These are phyloP conservation scores for Amblyteles armatorius DNA, from an alignment of 2,888 invertebrate genomes.

Conservation along the genomic window DNA sequence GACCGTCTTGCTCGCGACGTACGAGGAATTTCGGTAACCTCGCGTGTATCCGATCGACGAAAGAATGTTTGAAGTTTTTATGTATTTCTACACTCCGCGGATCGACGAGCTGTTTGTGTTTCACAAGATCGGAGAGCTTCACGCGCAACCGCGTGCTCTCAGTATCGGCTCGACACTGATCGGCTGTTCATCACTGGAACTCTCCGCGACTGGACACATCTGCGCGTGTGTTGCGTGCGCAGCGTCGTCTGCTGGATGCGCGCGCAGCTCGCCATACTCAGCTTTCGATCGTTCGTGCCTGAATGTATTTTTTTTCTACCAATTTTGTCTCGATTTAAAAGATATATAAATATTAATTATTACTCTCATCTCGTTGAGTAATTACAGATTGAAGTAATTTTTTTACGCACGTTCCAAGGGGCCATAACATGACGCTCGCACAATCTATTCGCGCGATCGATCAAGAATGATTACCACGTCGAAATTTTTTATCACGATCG, in stretches of 20 bases:
- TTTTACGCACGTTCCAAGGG: background rate
- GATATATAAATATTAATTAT: too few relatives aligned
- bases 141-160: slow-evolving; percentile 35
- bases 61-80: background rate
- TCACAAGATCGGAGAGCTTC: slow-evolving; percentile 5
- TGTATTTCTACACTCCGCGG: too few relatives aligned
- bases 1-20: too few relatives aligned
- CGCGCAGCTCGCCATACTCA: slow-evolving; percentile 31
- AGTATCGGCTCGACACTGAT: slow-evolving; percentile 50
- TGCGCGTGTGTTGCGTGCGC: background rate
- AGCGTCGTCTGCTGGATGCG: slow-evolving; percentile 63
- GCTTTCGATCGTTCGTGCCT: too few relatives aligned
- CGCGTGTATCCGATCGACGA: background rate
- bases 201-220: slow-evolving; percentile 4
- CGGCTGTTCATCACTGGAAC: slow-evolving; percentile 31
- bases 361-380: too few relatives aligned
- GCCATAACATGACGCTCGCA: background rate
- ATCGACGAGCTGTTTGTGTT: slow-evolving; percentile 1
- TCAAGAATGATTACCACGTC: background rate
- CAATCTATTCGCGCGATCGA: background rate
- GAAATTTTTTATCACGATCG: background rate
- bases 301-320: too few relatives aligned
- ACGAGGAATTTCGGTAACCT: background rate
- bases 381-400: background rate
- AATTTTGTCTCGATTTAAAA: too few relatives aligned